These are phyloP conservation scores for Petroica traversi DNA, from an alignment of 2,113 vertebrate genomes.

Conservation along the genomic window DNA sequence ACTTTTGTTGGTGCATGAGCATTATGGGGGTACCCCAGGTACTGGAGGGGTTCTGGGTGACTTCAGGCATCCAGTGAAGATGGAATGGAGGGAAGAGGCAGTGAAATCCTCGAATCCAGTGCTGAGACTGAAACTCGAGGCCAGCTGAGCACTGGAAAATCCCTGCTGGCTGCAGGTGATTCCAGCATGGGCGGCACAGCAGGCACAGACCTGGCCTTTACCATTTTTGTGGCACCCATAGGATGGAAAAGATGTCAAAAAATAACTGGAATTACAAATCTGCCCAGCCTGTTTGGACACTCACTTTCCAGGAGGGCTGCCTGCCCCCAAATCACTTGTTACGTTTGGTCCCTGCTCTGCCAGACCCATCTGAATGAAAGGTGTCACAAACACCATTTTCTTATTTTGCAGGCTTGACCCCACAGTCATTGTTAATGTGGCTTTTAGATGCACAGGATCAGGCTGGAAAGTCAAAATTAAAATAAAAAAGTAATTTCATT, in stretches of 20 bases:
- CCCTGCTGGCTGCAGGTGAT: neutral
- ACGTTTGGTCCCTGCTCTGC: neutral
- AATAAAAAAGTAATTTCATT: neutral
- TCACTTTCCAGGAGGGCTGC: neutral
- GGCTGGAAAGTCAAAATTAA: neutral
- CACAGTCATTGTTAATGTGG: neutral
- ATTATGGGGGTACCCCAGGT: fast-evolving
- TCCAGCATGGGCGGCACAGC: neutral
- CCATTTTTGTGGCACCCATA: neutral
- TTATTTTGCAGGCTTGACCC: neutral
- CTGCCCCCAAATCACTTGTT: neutral
- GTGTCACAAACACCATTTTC: neutral
- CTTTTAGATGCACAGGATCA: neutral
- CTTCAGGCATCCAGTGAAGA: neutral
- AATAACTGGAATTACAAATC: neutral
- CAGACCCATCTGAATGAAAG: neutral
- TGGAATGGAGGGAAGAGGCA: neutral
- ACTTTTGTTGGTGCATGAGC: neutral
- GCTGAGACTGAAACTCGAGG: neutral
- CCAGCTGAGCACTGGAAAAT: neutral
- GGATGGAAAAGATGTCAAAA: neutral
- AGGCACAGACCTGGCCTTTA: neutral
- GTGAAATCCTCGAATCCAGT: neutral
- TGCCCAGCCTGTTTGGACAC: neutral
- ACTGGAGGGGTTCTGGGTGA: neutral